phyloP scores from a whole-genome alignment of 64 coral and sea anemone genomes.

The Montipora efflorescens region DNA sequence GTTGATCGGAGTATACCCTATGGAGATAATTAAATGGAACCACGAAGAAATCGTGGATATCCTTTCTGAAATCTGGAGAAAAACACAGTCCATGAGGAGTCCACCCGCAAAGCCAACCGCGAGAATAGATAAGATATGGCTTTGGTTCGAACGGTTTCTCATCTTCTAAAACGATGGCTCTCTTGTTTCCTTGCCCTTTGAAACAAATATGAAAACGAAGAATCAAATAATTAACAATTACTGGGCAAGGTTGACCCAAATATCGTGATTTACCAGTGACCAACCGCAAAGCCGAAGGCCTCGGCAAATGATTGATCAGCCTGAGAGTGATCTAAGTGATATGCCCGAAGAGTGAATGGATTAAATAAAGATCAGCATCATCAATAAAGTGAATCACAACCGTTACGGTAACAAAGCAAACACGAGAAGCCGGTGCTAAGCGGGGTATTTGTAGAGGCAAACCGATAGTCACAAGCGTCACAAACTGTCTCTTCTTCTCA shows the following conservation, averaged over 20 bases:
- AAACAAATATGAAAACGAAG: background rate
- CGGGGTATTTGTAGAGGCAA: too few relatives aligned
- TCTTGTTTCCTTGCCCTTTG: slow-evolving; percentile 7
- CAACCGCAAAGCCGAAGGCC: too few relatives aligned
- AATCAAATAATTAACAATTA: background rate
- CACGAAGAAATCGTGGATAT: slow-evolving; percentile 15
- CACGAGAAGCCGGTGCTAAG: too few relatives aligned
- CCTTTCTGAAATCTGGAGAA: background rate
- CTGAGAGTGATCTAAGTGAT: too few relatives aligned
- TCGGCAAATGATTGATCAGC: too few relatives aligned
- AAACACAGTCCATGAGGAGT: slow-evolving; percentile 29
- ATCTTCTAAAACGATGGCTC: background rate
- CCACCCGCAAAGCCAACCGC: slow-evolving; percentile 1
- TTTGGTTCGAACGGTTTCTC: background rate
- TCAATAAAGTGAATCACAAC: too few relatives aligned
- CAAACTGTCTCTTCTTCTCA: too few relatives aligned
- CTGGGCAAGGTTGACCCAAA: background rate
- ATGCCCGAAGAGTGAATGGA: too few relatives aligned
- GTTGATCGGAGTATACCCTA: background rate
- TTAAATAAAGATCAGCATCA: too few relatives aligned
- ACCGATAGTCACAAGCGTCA: too few relatives aligned
- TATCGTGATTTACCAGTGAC: background rate
- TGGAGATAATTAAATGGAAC: background rate
- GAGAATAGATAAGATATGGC: background rate
- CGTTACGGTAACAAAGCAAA: too few relatives aligned